phyloP scores from a whole-genome alignment of 2,113 vertebrate genomes.

The Octodon degus region DNA sequence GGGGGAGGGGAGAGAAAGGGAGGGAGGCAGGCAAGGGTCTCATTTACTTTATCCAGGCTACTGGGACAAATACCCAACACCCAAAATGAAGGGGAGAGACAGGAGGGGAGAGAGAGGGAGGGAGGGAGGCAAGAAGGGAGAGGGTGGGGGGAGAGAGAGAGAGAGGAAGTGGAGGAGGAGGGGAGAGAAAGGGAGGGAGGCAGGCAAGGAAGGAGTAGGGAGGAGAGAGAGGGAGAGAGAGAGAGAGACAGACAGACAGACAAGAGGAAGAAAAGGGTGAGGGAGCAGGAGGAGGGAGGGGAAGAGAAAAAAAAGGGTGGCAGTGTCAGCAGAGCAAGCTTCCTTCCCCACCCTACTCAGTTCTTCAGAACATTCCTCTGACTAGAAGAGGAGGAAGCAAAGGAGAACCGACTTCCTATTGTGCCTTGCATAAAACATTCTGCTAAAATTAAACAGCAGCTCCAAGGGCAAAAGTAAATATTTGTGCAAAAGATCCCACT shows the following conservation, averaged over 20 bases:
- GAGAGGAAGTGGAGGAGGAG: too few relatives aligned
- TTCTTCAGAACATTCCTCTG: constrained; percentile 60
- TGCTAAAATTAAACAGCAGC: constrained; percentile 13
- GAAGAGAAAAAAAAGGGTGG: neutral
- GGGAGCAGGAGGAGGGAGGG: too few relatives aligned
- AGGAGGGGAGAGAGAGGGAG: too few relatives aligned
- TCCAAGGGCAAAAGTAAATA: constrained; percentile 52
- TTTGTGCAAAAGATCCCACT: constrained; percentile 62
- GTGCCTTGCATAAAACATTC: constrained; percentile 50
- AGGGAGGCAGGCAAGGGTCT: too few relatives aligned
- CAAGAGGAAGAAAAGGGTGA: too few relatives aligned
- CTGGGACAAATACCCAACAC: too few relatives aligned
- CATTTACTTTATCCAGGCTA: too few relatives aligned
- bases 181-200: neutral
- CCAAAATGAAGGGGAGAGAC: too few relatives aligned
- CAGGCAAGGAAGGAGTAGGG: neutral
- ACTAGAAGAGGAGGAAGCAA: constrained; percentile 35
- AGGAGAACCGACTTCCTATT: constrained; percentile 28
- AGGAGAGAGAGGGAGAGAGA: neutral
- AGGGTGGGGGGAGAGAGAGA: too few relatives aligned
- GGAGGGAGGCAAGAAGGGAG: too few relatives aligned
- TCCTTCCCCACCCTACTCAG: neutral
- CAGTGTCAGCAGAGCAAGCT: neutral
- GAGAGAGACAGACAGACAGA: neutral
- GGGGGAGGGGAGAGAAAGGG: too few relatives aligned